Evolutionary conservation across 2,888 invertebrate genomes (phyloP).

Genomic region (Orthosia cruda): DNA sequence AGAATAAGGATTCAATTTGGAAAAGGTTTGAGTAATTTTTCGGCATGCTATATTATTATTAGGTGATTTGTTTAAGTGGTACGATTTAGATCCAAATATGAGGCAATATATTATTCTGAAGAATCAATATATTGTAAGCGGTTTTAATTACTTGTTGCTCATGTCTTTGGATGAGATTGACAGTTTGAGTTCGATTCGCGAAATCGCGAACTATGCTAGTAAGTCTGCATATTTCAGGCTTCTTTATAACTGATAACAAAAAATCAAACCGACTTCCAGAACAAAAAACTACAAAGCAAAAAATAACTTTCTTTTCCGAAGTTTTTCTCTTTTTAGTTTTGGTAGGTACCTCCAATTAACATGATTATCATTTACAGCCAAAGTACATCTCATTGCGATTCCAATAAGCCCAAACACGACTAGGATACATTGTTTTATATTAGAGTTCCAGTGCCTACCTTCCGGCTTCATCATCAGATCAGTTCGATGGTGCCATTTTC

Average conservation of each 20-base stretch:
- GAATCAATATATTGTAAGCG: not conserved
- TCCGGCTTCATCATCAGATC: too few species aligned
- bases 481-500: too few species aligned
- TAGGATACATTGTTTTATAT: too few species aligned
- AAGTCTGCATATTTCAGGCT: not conserved
- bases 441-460: too few species aligned
- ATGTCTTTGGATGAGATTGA: not conserved
- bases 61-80: constrained; percentile 20
- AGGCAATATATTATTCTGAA: not conserved
- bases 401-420: too few species aligned
- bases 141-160: not conserved
- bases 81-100: constrained; percentile 11
- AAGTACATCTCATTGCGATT: too few species aligned
- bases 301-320: not conserved
- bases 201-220: not conserved
- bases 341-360: too few species aligned
- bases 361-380: too few species aligned
- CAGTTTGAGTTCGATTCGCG: not conserved
- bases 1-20: constrained; percentile 56
- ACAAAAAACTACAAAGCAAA: too few species aligned
- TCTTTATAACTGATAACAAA: not conserved
- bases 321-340: too few species aligned
- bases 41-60: constrained; percentile 33
- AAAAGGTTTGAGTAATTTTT: constrained; percentile 29
- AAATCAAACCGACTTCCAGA: too few species aligned